These are phyloP conservation scores for Spheniscus humboldti DNA, from an alignment of 2,797 vertebrate species.

Conservation along the genomic window DNA sequence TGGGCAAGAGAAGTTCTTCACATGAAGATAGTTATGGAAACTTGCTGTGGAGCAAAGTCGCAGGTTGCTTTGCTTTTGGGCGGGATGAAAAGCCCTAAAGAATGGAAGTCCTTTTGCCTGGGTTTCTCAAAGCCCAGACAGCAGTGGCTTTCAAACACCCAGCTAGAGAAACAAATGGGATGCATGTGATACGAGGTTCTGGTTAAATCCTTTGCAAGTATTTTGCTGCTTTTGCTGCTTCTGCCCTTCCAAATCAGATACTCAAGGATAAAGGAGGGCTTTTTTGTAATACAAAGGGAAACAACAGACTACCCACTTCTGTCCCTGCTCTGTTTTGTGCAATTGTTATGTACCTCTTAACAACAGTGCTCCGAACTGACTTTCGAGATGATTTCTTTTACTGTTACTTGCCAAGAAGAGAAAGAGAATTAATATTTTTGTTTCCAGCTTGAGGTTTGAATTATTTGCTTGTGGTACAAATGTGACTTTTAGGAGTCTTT, in stretches of 20 bases:
- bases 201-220: background rate
- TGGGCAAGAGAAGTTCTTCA: background rate
- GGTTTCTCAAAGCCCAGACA: background rate
- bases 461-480: constrained; percentile 34
- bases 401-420: background rate
- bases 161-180: background rate
- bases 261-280: no score
- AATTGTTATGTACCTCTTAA: background rate
- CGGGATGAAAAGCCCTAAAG: background rate
- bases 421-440: background rate
- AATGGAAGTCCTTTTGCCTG: background rate
- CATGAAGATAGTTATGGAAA: background rate
- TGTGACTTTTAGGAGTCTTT: constrained; percentile 55
- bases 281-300: background rate
- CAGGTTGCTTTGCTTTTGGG: background rate
- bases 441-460: constrained; percentile 29
- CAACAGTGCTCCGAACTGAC: background rate
- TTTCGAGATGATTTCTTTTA: background rate
- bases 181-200: background rate
- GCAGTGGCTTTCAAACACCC: background rate
- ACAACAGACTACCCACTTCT: background rate
- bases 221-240: background rate
- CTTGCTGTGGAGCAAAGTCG: background rate
- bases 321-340: background rate
- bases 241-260: background rate